Evolutionary conservation across 92 coral and sea anemone genomes (phyloP), one percentile per base, ranked within the genome.

Genomic region (Desmophyllum pertusum): DNA sequence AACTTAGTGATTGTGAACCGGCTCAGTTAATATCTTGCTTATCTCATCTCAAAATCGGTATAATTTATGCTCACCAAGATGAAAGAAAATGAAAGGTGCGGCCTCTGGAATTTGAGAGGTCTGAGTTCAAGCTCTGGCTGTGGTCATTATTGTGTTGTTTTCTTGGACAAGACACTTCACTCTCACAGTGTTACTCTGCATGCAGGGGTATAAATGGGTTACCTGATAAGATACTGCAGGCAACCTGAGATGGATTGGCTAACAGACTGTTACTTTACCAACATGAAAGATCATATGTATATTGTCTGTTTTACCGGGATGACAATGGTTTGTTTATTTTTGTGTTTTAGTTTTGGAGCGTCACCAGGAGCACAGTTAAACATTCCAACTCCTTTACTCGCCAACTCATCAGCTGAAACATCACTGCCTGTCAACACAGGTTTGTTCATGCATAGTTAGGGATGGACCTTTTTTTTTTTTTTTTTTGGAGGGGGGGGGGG

Each of bases 351-450:
- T 82, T 96, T 96, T 89, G 99, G 98, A 48, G 90, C 94, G 51
- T 83, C 83, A 6, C 99, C 99, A 52, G 96, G 90, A 0, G 76
- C 93, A 0, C 99, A 78, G 73, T 83, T 96, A 50, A 95, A 94
- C 80, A 89, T 96, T 29, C 97, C 99, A 6, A 66, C 90, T 0
- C 97, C 99, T 15, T 81, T 96, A 15, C 96, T 93, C 25, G 88
- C 99, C 33, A 96, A 96, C 81, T 87, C 86, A 71, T 73, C 95
- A 2, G 94, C 99, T 2, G 95, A 94, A 31, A 96, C 99, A n/a
- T 94, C 99, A 1, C 92, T 96, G 37, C 89, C 94, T 52, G 86
- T 94, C 45, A 85, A 74, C 86, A 89, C 93, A 66, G 73, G 95
- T 93, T 78, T 40, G 91, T 87, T 17, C 48, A 3, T 30, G 11